Evolutionary conservation across 35 echinoderm and acorn worm species (phyloP), one percentile per base, ranked within the genome.

Genomic region (Nesometra sesokonis): DNA sequence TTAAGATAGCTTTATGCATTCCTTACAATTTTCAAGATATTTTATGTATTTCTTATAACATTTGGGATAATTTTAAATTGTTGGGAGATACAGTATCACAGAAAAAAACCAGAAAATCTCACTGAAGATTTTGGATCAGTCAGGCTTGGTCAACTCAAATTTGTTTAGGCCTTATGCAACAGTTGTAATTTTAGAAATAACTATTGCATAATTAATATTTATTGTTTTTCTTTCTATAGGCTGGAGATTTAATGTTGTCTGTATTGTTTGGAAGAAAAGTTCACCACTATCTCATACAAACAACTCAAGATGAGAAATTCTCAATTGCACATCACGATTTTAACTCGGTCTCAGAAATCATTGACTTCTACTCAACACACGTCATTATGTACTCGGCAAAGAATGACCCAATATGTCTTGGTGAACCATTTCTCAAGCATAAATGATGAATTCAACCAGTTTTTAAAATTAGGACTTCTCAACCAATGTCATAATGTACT

Each of bases 221-320:
- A 19, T 88, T 40, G 32, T 82, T 85, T 32, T 84, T 47, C 77
- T 36, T 37, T 80, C 7, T 32, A 38, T 88, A 97, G 94, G 91
- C 90, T 81, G 94, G 94, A 29, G 94, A 91, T 87, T 77, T 97
- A 78, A 97, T 97, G 94, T 57, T 97, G 76, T 97, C 90, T 31
- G 94, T 97, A 35, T 81, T 97, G 33, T 93, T 88, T 33, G 91
- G 94, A 30, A 76, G 85, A n/a, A 97, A 97, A 78, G 94, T 97
- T 19, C 94, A 97, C 78, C 94, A 97, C 77, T 97, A 97, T 82
- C 88, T 97, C 81, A 97, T 97, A 36, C 94, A 97, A 37, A 91
- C 91, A 0, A 88, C 88, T 5, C 47, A 36, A 29, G 82, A 93
- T 40, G 80, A 89, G 57, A 89, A 97, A 35, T 97, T 90, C 77